Evolutionary conservation across 2,113 vertebrate genomes (phyloP).

Genomic region (Hippocampus mohnikei): DNA sequence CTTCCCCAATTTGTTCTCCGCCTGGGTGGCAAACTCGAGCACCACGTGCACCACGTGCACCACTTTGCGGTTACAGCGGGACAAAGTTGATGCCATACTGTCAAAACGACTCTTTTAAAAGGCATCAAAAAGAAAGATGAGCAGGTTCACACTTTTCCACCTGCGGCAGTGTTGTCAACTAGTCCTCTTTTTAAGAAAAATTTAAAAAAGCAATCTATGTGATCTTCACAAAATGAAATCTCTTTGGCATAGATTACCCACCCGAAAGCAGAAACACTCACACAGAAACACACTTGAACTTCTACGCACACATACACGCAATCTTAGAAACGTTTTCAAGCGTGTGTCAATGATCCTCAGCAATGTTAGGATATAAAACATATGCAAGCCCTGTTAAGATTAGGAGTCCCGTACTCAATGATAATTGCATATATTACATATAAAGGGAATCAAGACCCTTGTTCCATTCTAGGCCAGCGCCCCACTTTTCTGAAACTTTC

Average conservation of each 20-base stretch:
- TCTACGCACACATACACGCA: slow-evolving; percentile 28
- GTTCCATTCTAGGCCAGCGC: slow-evolving; percentile 11
- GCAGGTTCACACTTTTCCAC: slow-evolving; percentile 46
- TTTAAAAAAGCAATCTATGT: slow-evolving; percentile 33
- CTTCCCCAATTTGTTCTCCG: slow-evolving; percentile 10
- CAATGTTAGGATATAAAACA: slow-evolving; percentile 62
- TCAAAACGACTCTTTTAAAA: slow-evolving; percentile 53
- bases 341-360: slow-evolving; percentile 50
- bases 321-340: slow-evolving; percentile 46
- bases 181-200: slow-evolving; percentile 33
- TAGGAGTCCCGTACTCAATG: slow-evolving; percentile 60
- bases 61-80: slow-evolving; percentile 12
- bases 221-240: slow-evolving; percentile 73
- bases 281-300: slow-evolving; percentile 22
- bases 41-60: neutral
- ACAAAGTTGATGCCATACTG: slow-evolving; percentile 32
- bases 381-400: slow-evolving; percentile 64
- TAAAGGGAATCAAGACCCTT: slow-evolving; percentile 44
- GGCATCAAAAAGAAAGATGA: slow-evolving; percentile 39
- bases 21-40: neutral
- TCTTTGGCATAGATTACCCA: slow-evolving; percentile 75
- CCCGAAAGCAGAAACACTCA: slow-evolving; percentile 62
- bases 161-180: slow-evolving; percentile 61
- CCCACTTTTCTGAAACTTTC: neutral
- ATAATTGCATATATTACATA: slow-evolving; percentile 72